Base-by-base conservation (phyloP, 2,888 invertebrate genomes). In the Diaperis boleti region DNA sequence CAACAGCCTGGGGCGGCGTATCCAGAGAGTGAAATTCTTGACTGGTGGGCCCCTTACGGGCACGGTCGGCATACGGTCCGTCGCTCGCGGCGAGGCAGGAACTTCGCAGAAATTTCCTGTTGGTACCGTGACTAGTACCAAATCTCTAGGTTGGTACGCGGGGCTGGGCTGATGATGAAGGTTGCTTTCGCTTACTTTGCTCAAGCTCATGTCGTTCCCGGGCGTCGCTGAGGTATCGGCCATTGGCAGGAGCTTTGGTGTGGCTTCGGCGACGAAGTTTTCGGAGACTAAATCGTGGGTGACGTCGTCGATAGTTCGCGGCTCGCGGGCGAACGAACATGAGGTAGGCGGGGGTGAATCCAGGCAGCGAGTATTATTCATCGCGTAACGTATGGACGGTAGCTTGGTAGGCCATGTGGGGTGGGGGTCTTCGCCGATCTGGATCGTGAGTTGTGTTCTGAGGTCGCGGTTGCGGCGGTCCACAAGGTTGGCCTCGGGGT, bases 321-420 rank as follows among this genome's bases (percentile, higher is more conserved):
- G 15, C 15, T 44, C 44, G 6, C 44, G 18, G 11, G 26, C 57
- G n/a, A n/a, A n/a, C n/a, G 11, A 57, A 57, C 8, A 17, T 47
- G 7, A 57, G 35, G 18, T 33, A 57, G n/a, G 57, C 45, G 4
- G 57, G 45, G n/a, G 57, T 47, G 18, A 14, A 31, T 4, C 13
- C 17, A 13, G 39, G 29, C 73, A 73, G 7, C 13, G 26, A 0
- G 73, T 69, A 0, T 75, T 73, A 20, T 80, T 81, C 73, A 79
- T 77, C 0, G 78, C 76, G 50, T 79, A 81, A 0, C 79, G 61
- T 0, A 80, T 75, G 2, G 66, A 50, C 0, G 76, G 68, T 0
- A 81, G 52, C 1, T 72, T 64, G 7, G 33, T 33, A 3, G n/a
- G n/a, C n/a, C n/a, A n/a, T n/a, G n/a, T n/a, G n/a, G n/a, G n/a